These are phyloP conservation scores for Macrochelys suwanniensis DNA, from an alignment of 2,797 vertebrate species.

Conservation along the genomic window DNA sequence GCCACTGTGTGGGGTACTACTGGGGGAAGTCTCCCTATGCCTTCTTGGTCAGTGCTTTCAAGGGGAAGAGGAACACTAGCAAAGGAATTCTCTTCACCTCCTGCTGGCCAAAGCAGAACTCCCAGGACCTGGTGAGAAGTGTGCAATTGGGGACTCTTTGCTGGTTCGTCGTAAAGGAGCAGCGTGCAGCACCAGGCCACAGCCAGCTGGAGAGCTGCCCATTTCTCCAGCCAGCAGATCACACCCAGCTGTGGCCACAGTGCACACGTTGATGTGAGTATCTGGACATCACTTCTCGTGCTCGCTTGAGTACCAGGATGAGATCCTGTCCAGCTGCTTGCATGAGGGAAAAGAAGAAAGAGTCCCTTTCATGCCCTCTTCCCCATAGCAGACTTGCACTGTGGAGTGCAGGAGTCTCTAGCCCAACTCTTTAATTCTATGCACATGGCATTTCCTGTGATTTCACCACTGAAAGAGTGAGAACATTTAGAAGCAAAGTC, in stretches of 20 bases:
- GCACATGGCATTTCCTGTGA: background rate
- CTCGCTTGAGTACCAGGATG: background rate
- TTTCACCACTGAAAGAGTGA: accelerated
- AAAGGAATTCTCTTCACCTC: background rate
- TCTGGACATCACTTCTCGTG: background rate
- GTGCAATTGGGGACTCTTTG: background rate
- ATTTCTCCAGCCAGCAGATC: background rate
- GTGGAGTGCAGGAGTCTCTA: background rate
- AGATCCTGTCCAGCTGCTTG: background rate
- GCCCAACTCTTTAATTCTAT: background rate
- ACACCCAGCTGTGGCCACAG: background rate
- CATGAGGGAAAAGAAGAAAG: background rate
- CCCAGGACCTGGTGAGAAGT: background rate
- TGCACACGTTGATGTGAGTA: background rate
- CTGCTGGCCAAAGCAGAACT: background rate
- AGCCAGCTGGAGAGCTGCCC: background rate
- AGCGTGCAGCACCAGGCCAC: background rate
- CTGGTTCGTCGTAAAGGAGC: background rate
- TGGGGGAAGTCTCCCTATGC: background rate
- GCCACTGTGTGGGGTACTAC: background rate
- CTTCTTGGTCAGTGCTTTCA: background rate
- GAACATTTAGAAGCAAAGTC: background rate
- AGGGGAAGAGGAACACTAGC: background rate
- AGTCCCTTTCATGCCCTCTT: background rate
- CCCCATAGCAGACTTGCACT: background rate